Percentiles rank a stretch among this genome's conserved stretches.
Evolutionary conservation across 2,888 invertebrate species (phyloP).

Genomic region (Vandiemenella viatica): DNA sequence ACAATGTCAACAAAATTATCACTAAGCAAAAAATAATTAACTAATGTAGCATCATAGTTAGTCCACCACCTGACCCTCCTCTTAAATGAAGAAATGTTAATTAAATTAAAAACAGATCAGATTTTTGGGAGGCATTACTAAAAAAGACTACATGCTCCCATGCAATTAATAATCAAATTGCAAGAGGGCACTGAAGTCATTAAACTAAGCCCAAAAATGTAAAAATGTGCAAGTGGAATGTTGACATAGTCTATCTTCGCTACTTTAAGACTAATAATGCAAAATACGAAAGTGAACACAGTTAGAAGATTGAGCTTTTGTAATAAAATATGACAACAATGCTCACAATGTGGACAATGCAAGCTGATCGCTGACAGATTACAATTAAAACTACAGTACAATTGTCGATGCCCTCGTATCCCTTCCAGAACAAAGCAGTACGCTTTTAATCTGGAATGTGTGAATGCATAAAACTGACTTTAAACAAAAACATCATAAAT

Average conservation of each 20-base stretch:
- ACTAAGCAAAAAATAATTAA: not conserved
- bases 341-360: too few species aligned
- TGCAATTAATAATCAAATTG: too few species aligned
- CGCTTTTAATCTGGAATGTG: constrained; percentile 30
- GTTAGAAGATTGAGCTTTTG: too few species aligned
- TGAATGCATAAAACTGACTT: constrained; percentile 17
- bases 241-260: constrained; percentile 3
- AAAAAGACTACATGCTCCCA: too few species aligned
- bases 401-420: constrained; percentile 33
- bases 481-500: constrained; percentile 11
- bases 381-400: constrained; percentile 3
- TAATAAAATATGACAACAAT: too few species aligned
- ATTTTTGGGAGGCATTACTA: constrained; percentile 8
- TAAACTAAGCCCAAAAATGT: too few species aligned
- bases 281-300: not conserved
- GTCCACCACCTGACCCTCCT: constrained; percentile 15
- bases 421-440: constrained; percentile 28
- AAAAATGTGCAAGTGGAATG: constrained; percentile 10
- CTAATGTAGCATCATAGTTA: constrained; percentile 7
- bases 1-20: not conserved
- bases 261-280: constrained; percentile 1
- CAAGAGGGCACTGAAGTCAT: too few species aligned
- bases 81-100: constrained; percentile 14
- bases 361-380: too few species aligned
- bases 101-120: constrained; percentile 13